These are phyloP conservation scores for Neolamprologus ventralis DNA, from an alignment of 2,113 vertebrate genomes.

Conservation along the genomic window DNA sequence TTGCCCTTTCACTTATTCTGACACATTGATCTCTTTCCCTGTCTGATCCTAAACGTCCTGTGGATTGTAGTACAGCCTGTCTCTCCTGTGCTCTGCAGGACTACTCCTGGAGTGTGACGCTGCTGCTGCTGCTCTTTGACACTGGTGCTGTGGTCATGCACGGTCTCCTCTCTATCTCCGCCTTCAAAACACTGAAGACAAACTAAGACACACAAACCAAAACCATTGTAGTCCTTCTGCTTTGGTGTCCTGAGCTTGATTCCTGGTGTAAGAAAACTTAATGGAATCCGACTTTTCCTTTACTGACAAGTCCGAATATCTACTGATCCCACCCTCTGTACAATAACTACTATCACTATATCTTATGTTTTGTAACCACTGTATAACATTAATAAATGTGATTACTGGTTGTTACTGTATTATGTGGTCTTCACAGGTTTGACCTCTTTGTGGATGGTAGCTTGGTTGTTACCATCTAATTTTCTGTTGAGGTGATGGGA, in stretches of 20 bases:
- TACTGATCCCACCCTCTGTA: background rate
- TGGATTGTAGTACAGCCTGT: background rate
- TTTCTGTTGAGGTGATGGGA: background rate
- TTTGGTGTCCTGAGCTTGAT: background rate
- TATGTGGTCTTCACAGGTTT: background rate
- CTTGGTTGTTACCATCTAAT: background rate
- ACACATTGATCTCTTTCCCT: background rate
- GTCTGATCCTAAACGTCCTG: background rate
- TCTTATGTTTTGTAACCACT: background rate
- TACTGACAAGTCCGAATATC: background rate
- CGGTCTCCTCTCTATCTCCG: conserved; percentile 39
- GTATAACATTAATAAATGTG: background rate
- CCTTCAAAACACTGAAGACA: conserved; percentile 50
- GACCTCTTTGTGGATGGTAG: background rate
- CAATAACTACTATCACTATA: background rate
- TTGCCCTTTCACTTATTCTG: background rate
- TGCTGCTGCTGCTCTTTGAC: conserved; percentile 59
- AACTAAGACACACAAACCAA: background rate
- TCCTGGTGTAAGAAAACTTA: background rate
- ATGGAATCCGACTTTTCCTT: background rate
- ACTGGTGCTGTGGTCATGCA: conserved; percentile 37
- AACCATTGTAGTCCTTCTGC: background rate
- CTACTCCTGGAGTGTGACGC: background rate
- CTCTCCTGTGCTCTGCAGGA: conserved; percentile 26
- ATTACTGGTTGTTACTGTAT: background rate